Percentiles rank a stretch among this genome's conserved stretches.
phyloP scores from a whole-genome alignment of 2,113 vertebrate genomes.

The Heloderma charlesbogerti region DNA sequence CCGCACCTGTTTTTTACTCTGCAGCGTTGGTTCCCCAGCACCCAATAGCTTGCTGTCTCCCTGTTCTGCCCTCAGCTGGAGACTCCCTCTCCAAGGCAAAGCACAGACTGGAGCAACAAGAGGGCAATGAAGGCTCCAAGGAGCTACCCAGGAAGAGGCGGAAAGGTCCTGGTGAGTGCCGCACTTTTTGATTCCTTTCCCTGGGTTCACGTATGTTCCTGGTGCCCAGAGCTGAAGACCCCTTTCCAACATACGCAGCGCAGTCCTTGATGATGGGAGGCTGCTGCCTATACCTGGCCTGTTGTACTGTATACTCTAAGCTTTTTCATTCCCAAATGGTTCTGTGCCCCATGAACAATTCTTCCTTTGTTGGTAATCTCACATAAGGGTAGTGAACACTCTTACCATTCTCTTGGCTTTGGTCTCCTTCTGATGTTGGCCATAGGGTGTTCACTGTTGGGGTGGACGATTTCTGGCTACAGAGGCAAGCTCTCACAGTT shows the following conservation, averaged over 20 bases:
- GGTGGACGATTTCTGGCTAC: not conserved
- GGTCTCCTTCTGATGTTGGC: not conserved
- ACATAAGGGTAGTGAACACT: not conserved
- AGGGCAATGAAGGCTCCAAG: slow-evolving; percentile 70
- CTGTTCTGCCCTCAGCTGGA: slow-evolving; percentile 60
- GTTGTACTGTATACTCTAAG: not conserved
- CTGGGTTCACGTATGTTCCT: not conserved
- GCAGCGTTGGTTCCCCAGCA: not conserved
- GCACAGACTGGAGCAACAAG: slow-evolving; percentile 69
- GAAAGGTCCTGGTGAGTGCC: slow-evolving; percentile 74
- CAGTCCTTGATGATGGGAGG: not conserved
- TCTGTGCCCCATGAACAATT: too few relatives aligned
- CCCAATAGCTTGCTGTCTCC: not conserved
- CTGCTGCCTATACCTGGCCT: not conserved
- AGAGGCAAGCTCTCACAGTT: slow-evolving; percentile 39
- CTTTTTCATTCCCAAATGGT: not conserved
- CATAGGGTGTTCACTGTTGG: not conserved
- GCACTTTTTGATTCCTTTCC: slow-evolving; percentile 35
- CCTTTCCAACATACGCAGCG: not conserved
- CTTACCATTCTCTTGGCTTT: not conserved
- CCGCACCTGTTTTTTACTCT: not conserved
- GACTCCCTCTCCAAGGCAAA: slow-evolving; percentile 68
- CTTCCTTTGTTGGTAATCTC: not conserved
- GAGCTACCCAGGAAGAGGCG: slow-evolving; percentile 77
- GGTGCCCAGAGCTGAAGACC: not conserved